Percentiles rank a stretch among this genome's conserved stretches.
These are phyloP conservation scores for Eclectus roratus DNA, from an alignment of 2,113 vertebrate species.

Conservation along the genomic window DNA sequence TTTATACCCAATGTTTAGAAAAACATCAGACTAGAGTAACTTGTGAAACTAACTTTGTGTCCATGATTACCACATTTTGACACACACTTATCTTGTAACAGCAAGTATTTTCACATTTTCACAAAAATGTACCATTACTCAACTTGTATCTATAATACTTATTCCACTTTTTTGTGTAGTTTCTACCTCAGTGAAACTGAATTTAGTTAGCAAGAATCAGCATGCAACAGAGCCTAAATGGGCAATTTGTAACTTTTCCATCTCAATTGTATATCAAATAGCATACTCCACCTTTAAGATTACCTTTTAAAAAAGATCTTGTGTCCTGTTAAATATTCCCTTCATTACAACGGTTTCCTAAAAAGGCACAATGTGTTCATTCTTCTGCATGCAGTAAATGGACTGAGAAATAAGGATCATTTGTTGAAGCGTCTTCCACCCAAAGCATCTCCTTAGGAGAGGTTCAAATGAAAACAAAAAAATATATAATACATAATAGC, in stretches of 20 bases:
- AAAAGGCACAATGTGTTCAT: slow-evolving; percentile 76
- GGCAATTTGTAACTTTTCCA: background rate
- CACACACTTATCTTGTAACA: slow-evolving; percentile 26
- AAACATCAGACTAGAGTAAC: background rate
- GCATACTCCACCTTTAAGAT: slow-evolving; percentile 34
- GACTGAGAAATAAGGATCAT: slow-evolving; percentile 66
- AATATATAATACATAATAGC: slow-evolving; percentile 47
- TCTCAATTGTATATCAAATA: background rate
- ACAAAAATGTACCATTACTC: slow-evolving; percentile 41
- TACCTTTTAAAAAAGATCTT: slow-evolving; percentile 21
- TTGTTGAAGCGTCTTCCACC: slow-evolving; percentile 57
- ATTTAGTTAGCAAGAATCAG: slow-evolving; percentile 32
- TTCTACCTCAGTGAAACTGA: background rate
- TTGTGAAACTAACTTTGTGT: background rate
- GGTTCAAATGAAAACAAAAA: slow-evolving; percentile 49
- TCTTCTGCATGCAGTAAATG: slow-evolving; percentile 76
- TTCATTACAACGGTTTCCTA: slow-evolving; percentile 35
- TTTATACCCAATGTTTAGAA: background rate
- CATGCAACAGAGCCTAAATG: slow-evolving; percentile 32
- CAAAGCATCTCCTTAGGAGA: slow-evolving; percentile 64
- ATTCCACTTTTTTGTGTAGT: background rate
- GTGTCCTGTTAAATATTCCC: slow-evolving; percentile 43
- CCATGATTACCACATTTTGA: slow-evolving; percentile 6
- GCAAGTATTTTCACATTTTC: slow-evolving; percentile 35
- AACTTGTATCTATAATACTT: background rate